These are phyloP conservation scores for Phrynocephalus vlangalii DNA, from an alignment of 2,797 vertebrate genomes.

Conservation along the genomic window DNA sequence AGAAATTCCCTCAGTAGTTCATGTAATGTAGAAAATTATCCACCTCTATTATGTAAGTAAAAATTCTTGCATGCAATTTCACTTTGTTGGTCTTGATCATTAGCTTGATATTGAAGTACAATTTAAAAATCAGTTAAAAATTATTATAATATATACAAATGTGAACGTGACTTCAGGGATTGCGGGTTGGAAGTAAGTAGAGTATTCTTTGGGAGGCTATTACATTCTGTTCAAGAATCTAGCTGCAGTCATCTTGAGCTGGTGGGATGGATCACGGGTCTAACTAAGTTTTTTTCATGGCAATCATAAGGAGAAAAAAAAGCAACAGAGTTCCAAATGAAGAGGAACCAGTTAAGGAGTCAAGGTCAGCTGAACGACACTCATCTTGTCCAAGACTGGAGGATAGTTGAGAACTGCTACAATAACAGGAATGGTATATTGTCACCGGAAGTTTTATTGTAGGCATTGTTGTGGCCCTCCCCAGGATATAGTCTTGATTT, in stretches of 20 bases:
- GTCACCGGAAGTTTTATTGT: not conserved
- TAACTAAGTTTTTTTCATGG: not conserved
- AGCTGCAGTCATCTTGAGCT: conserved; percentile 17
- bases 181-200: not conserved
- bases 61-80: conserved; percentile 61
- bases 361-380: not conserved
- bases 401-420: not conserved
- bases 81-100: conserved; percentile 37
- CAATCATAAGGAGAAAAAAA: not conserved
- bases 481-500: not conserved
- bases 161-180: not conserved
- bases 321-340: not conserved
- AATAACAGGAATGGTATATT: not conserved
- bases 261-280: conserved; percentile 5
- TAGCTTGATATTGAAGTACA: conserved; percentile 24
- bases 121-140: conserved; percentile 8
- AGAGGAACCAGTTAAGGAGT: not conserved
- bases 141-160: conserved; percentile 26
- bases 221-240: not conserved
- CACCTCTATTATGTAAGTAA: conserved; percentile 64
- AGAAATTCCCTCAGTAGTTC: conserved; percentile 6
- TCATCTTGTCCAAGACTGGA: not conserved
- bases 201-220: conserved; percentile 12
- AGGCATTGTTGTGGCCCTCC: too few species aligned
- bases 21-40: conserved; percentile 29